Base-by-base conservation (phyloP, 1,140 invertebrate species). In the Goniozus legneri region DNA sequence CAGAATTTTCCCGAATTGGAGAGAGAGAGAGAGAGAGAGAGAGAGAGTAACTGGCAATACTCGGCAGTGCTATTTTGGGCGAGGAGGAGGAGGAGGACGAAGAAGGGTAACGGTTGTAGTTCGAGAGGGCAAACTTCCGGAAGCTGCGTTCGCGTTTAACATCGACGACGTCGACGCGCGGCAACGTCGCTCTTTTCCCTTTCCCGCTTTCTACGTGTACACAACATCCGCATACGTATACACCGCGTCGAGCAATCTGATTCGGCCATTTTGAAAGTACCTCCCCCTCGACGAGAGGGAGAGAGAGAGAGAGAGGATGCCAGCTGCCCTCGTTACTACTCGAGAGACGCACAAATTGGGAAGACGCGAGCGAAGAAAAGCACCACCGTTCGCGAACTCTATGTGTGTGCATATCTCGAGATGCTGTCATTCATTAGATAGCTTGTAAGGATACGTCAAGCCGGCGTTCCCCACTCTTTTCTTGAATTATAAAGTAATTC, bases 331-430 rank as follows among this genome's bases (percentile, higher is more conserved):
- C 55, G 52, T 59, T 59, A 59, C 48, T 34, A 51, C 51, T 54
- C 47, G 42, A n/a, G n/a, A 44, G 55, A 58, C 51, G 55, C 57
- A 58, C 58, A 59, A 59, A 59, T 58, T 59, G 55, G 45, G 32
- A 34, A 38, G 54, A 41, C 40, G 40, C 44, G 45, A 38, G 36
- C 47, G 45, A 48, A 54, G 55, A 57, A 57, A 47, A 24, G 27
- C 21, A 14, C 16, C 8, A 31, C 22, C 32, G 32, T 4, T 27
- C 6, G 6, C 32, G 13, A 6, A 34, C 32, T 7, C 15, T 13
- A 8, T n/a, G n/a, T n/a, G n/a, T n/a, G n/a, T n/a, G n/a, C n/a
- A n/a, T n/a, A n/a, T n/a, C n/a, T n/a, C n/a, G n/a, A n/a, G n/a
- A n/a, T n/a, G n/a, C 34, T 42, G 50, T 54, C 56, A 54, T 54